A percentile compares a stretch with the other conserved stretches of the same genome.
phyloP scores from a whole-genome alignment of 2,888 invertebrate species.

The Penaeus monodon region DNA sequence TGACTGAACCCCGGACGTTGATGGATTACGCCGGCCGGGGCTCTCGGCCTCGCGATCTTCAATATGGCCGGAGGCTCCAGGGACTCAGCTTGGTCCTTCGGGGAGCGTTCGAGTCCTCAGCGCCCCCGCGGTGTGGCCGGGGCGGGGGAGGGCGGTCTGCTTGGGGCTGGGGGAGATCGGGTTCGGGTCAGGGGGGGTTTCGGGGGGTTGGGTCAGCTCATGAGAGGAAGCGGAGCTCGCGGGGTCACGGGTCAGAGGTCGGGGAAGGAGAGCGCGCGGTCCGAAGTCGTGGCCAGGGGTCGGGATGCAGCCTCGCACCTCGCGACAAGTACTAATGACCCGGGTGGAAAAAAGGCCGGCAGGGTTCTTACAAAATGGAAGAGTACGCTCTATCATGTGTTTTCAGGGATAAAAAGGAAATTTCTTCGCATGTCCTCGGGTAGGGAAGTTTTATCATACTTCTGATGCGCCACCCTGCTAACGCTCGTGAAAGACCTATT shows the following conservation, averaged over 20 bases:
- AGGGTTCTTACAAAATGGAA: constrained; percentile 65
- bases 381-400: constrained; percentile 65
- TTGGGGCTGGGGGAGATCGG: neutral
- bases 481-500: constrained; percentile 50
- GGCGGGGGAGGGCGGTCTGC: neutral
- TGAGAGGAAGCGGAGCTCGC: neutral
- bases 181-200: neutral
- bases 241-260: neutral
- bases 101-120: constrained; percentile 33
- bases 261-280: neutral
- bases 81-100: constrained; percentile 42
- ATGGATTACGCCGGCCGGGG: constrained; percentile 53
- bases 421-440: constrained; percentile 65
- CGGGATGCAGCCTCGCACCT: constrained; percentile 61
- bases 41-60: constrained; percentile 59
- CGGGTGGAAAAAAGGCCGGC: constrained; percentile 61
- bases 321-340: constrained; percentile 65
- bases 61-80: constrained; percentile 58
- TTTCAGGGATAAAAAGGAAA: constrained; percentile 65
- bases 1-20: constrained; percentile 53
- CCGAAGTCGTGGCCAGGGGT: constrained; percentile 42
- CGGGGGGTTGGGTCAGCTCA: neutral
- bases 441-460: constrained; percentile 57
- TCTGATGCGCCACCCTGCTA: constrained; percentile 60
- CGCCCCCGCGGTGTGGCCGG: neutral